Base-by-base conservation (phyloP, 2,797 vertebrate species). In the Muraenolepis orangiensis region DNA sequence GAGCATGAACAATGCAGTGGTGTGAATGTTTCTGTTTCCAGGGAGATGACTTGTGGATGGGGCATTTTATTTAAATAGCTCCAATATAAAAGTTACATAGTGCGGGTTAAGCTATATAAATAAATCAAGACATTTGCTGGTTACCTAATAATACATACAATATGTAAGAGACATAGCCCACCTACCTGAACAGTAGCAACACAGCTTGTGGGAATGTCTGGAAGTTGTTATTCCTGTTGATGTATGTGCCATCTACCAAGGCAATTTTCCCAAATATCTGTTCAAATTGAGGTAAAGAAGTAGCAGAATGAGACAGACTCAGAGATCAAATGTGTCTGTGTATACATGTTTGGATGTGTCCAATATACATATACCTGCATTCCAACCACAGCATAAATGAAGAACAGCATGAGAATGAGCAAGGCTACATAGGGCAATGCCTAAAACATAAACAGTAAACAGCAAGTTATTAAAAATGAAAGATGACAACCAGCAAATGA, bases 141-240 rank as follows among this genome's bases (percentile, higher is more conserved):
- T 61, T 61, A 61, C 51, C 51, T 61, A 29, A 67, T 67, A 67
- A 31, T 30, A 18, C 57, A 7, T 67, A 16, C n/a, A 23, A 29
- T 40, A 14, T 29, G 20, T 30, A 57, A 69, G 1, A 26, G 18
- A 28, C 32, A 10, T 3, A 29, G 42, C 31, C 11, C 20, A 87
- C 84, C 1, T 76, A 96, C 96, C 96, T 96, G 91, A 98, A 98
- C 12, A 98, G 92, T 76, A 98, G 85, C 64, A 98, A 82, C 79
- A 98, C 96, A 5, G 96, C 96, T 76, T 98, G 96, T 0, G 95
- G 96, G 70, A 98, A 98, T 2, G 96, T 97, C 91, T 98, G 96
- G 87, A 98, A 98, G 87, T 98, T 96, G 91, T 96, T 98, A 92
- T 98, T 98, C 69, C 96, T 91, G 87, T 96, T 97, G 84, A 98